A percentile compares a stretch with the other conserved stretches of the same genome.
Evolutionary conservation across 1,140 invertebrate species (phyloP).

Genomic region (Limonius californicus): DNA sequence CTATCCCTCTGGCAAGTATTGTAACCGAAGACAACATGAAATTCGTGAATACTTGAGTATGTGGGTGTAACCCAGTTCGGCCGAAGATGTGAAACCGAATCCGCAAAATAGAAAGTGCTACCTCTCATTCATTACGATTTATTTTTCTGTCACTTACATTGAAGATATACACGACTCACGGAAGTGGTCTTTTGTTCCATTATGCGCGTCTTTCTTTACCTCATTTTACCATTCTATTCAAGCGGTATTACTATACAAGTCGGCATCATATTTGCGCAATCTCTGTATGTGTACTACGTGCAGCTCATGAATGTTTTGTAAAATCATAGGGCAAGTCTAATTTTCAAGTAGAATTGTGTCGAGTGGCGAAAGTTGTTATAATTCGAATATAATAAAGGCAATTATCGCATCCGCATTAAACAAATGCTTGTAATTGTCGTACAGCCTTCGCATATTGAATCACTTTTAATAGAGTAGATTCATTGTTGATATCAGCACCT

Average conservation of each 20-base stretch:
- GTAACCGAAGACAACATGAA: slow-evolving; percentile 13
- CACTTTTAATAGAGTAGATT: too few species aligned
- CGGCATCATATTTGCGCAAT: not conserved
- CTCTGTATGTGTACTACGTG: not conserved
- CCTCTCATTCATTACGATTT: slow-evolving; percentile 17
- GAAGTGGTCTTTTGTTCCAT: slow-evolving; percentile 3
- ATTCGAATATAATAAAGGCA: not conserved
- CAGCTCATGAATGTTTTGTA: not conserved
- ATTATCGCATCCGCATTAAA: not conserved
- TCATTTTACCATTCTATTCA: not conserved
- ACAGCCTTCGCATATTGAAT: too few species aligned
- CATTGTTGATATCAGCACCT: too few species aligned
- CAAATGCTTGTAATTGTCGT: too few species aligned
- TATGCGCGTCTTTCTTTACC: not conserved
- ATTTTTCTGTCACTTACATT: slow-evolving; percentile 18
- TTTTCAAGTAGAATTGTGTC: not conserved
- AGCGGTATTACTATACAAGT: not conserved
- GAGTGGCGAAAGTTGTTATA: not conserved
- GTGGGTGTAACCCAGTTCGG: slow-evolving; percentile 24
- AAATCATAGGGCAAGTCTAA: not conserved
- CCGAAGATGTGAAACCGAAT: slow-evolving; percentile 25
- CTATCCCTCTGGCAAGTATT: not conserved
- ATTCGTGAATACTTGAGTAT: slow-evolving; percentile 14
- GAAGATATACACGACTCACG: slow-evolving; percentile 8
- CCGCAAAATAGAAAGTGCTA: slow-evolving; percentile 27